Conservation (phyloP, 2,797 vertebrate genomes). For the Hylomyscus alleni region DNA sequence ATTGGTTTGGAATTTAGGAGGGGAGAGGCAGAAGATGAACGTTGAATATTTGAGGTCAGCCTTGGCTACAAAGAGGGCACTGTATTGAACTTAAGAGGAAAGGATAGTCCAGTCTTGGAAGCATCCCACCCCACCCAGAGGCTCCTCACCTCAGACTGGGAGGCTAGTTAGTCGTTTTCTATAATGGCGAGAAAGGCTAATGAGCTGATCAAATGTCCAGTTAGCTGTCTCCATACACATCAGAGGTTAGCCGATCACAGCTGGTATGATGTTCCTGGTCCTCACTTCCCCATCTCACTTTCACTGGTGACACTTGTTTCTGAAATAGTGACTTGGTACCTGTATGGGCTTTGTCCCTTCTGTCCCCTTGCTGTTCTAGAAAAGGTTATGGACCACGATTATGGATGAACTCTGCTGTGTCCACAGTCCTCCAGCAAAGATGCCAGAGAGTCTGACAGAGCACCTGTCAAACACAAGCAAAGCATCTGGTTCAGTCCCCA, state of each 20-base stretch:
- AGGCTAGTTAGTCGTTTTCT: slow-evolving; percentile 88
- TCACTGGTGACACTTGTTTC: slow-evolving; percentile 93
- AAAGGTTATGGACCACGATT: slow-evolving; percentile 82
- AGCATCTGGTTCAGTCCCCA: background rate
- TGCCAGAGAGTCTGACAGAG: slow-evolving; percentile 69
- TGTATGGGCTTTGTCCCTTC: slow-evolving; percentile 93
- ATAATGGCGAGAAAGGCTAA: slow-evolving; percentile 94
- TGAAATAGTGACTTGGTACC: slow-evolving; percentile 85
- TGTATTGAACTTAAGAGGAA: background rate
- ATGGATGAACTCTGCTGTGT: slow-evolving; percentile 78
- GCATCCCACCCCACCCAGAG: background rate
- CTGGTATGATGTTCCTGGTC: slow-evolving; percentile 88
- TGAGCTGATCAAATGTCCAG: slow-evolving; percentile 84
- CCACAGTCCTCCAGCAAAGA: slow-evolving; percentile 70
- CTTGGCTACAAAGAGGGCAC: background rate
- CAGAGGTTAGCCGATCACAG: slow-evolving; percentile 92
- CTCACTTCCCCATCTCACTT: slow-evolving; percentile 61
- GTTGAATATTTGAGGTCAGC: background rate
- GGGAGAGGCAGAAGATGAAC: no score
- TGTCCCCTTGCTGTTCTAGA: slow-evolving; percentile 83
- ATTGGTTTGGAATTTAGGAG: background rate
- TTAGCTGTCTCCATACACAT: slow-evolving; percentile 93
- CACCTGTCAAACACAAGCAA: background rate
- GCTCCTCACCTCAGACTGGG: slow-evolving; percentile 4
- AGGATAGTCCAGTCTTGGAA: background rate